Conservation (phyloP, 2,797 vertebrate genomes). For the Anabas testudineus region DNA sequence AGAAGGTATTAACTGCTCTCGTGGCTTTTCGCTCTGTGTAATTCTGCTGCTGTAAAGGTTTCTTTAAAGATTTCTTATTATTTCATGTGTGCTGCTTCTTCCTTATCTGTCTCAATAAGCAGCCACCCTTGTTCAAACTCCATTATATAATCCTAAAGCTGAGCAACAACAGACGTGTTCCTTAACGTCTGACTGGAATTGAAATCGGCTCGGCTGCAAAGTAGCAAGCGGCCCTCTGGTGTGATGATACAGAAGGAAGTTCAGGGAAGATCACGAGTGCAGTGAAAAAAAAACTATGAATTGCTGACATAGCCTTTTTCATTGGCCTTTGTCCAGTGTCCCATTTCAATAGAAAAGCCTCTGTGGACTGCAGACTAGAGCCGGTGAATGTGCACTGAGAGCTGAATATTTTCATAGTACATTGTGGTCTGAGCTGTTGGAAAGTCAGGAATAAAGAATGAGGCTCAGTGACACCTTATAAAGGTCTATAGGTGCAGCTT, state of each 20-base stretch:
- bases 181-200: constrained; percentile 19
- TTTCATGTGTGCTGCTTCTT: no score
- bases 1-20: no score
- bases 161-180: constrained; percentile 13
- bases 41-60: no score
- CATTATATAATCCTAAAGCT: constrained; percentile 23
- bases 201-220: constrained; percentile 25
- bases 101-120: neutral
- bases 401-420: constrained; percentile 39
- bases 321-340: constrained; percentile 69
- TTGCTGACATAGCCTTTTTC: constrained; percentile 76
- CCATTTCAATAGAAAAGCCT: constrained; percentile 65
- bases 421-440: constrained; percentile 3
- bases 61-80: no score
- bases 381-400: constrained; percentile 44
- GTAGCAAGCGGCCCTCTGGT: constrained; percentile 27
- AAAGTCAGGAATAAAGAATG: constrained; percentile 21
- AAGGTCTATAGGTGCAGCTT: neutral
- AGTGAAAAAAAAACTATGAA: constrained; percentile 28
- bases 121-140: neutral
- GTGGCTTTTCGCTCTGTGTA: no score
- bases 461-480: neutral
- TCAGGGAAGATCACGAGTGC: constrained; percentile 67
- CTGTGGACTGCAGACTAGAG: constrained; percentile 54
- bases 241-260: constrained; percentile 64